These are phyloP conservation scores for Dipodomys stephensi DNA, from an alignment of 2,113 vertebrate species.

Conservation along the genomic window DNA sequence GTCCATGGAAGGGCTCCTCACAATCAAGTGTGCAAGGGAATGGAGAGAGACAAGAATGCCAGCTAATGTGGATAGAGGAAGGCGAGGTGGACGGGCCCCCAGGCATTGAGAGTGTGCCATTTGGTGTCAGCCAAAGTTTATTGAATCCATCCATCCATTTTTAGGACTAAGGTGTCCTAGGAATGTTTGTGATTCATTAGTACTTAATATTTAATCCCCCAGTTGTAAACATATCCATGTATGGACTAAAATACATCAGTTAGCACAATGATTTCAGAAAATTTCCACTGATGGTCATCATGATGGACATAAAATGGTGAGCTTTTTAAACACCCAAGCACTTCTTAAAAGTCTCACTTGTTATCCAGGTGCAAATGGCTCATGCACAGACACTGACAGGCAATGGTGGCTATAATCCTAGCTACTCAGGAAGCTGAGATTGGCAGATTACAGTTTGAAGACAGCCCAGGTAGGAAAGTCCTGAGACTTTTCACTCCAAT, in stretches of 20 bases:
- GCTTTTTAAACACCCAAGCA: background rate
- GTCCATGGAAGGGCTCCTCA: background rate
- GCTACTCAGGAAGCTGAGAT: too few species aligned
- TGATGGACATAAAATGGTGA: background rate
- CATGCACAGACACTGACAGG: too few species aligned
- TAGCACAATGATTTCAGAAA: background rate
- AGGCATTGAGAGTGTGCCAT: background rate
- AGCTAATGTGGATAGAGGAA: background rate
- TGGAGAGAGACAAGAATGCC: background rate
- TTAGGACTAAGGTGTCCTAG: background rate
- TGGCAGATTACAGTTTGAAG: too few species aligned
- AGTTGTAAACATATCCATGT: background rate
- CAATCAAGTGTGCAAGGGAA: background rate
- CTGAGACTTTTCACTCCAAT: too few species aligned
- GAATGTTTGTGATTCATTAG: background rate
- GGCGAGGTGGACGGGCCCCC: background rate
- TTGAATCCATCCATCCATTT: background rate
- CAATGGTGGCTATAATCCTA: too few species aligned
- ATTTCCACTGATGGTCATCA: background rate
- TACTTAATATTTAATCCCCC: background rate
- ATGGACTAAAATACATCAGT: background rate
- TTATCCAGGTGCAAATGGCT: too few species aligned
- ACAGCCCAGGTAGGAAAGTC: too few species aligned
- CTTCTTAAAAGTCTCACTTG: conserved; percentile 8
- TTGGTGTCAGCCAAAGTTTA: background rate